These are phyloP conservation scores for Schizaphis graminum DNA, from an alignment of 2,888 invertebrate genomes.

Conservation along the genomic window DNA sequence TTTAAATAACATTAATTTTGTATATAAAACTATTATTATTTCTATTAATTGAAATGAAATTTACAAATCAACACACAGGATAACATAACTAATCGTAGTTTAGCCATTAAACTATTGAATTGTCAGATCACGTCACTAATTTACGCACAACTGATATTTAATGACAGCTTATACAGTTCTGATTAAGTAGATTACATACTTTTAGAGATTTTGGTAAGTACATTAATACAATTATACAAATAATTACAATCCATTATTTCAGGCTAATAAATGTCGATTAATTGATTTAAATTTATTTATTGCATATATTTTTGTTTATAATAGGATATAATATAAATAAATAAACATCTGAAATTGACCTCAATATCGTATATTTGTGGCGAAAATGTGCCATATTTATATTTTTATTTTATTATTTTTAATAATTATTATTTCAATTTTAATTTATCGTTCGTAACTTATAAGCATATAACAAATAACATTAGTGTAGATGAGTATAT, in stretches of 20 bases:
- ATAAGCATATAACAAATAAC: too few species aligned
- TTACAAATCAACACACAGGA: not conserved
- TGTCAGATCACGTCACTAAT: not conserved
- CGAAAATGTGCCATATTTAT: not conserved
- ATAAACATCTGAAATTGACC: not conserved
- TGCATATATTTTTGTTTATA: not conserved
- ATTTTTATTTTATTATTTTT: not conserved
- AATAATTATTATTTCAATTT: not conserved
- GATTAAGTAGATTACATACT: not conserved
- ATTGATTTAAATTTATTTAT: not conserved
- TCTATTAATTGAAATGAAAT: not conserved
- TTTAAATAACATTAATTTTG: not conserved
- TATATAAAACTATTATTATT: not conserved
- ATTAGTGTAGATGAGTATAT: too few species aligned
- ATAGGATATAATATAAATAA: not conserved
- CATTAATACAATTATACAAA: not conserved
- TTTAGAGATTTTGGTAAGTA: not conserved
- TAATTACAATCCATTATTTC: not conserved
- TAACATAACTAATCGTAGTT: conserved; percentile 2
- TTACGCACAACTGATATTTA: not conserved
- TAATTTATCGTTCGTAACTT: too few species aligned
- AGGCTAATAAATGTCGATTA: not conserved
- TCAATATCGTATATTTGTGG: not conserved
- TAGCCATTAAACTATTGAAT: not conserved
- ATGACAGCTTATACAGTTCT: not conserved